Evolutionary conservation across 2,888 invertebrate species (phyloP).

Genomic region (Nysson spinosus): DNA sequence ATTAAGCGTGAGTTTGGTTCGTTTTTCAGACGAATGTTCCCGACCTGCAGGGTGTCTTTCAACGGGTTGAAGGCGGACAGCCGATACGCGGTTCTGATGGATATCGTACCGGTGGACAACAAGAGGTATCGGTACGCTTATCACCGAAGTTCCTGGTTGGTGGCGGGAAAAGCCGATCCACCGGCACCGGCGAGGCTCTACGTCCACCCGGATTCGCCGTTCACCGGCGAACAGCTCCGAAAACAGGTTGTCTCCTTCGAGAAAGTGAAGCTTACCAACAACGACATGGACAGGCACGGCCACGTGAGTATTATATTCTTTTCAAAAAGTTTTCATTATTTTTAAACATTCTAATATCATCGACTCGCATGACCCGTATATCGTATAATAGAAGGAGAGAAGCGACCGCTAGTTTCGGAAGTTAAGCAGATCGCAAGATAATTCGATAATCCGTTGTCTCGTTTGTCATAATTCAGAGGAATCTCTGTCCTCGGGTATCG

Average conservation of each 20-base stretch:
- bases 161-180: slow-evolving; percentile 98
- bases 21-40: slow-evolving; percentile 94
- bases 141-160: slow-evolving; percentile 98
- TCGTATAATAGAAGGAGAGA: too few relatives aligned
- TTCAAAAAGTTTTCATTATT: too few relatives aligned
- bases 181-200: slow-evolving; percentile 95
- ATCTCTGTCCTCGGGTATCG: slow-evolving; percentile 30
- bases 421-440: slow-evolving; percentile 22
- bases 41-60: slow-evolving; percentile 96
- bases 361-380: too few relatives aligned
- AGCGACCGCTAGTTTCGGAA: not conserved
- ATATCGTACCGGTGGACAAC: slow-evolving; percentile 97
- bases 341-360: too few relatives aligned
- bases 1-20: too few relatives aligned
- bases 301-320: slow-evolving; percentile 88
- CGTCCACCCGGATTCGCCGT: slow-evolving; percentile 98
- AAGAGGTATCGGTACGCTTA: slow-evolving; percentile 98
- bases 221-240: slow-evolving; percentile 94
- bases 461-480: slow-evolving; percentile 42
- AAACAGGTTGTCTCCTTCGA: slow-evolving; percentile 99
- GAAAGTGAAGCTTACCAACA: slow-evolving; percentile 98
- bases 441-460: slow-evolving; percentile 45
- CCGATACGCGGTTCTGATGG: slow-evolving; percentile 95
- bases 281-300: slow-evolving; percentile 97
- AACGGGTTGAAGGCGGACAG: slow-evolving; percentile 89